Percentiles rank a stretch among this genome's conserved stretches.
These are phyloP conservation scores for Serranochromis macrocephalus DNA, from an alignment of 2,113 vertebrate species.

Conservation along the genomic window DNA sequence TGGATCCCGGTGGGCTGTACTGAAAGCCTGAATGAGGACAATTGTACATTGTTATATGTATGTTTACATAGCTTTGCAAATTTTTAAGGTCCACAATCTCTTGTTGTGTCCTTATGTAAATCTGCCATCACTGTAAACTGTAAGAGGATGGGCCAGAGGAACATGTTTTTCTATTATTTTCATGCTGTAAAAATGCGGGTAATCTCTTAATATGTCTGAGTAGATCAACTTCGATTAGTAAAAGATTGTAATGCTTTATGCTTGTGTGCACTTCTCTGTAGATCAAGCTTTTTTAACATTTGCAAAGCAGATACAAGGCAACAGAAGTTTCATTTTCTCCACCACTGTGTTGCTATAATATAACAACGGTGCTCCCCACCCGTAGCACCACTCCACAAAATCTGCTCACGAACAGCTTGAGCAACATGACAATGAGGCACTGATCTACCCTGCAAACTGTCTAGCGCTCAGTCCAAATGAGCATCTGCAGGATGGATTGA, in stretches of 20 bases:
- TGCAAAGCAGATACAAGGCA: background rate
- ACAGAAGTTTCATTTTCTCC: background rate
- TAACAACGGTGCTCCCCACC: background rate
- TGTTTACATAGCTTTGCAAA: background rate
- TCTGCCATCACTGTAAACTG: background rate
- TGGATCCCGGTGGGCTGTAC: background rate
- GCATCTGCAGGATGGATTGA: background rate
- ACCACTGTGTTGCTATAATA: background rate
- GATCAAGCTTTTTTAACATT: background rate
- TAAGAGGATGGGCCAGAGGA: background rate
- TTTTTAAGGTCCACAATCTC: background rate
- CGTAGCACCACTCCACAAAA: background rate
- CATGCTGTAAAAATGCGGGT: background rate
- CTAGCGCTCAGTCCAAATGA: background rate
- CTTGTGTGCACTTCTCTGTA: background rate
- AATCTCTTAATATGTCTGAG: background rate
- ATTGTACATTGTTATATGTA: background rate
- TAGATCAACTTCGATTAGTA: background rate
- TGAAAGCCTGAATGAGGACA: background rate
- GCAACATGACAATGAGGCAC: background rate
- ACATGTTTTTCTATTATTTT: background rate
- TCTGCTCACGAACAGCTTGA: background rate
- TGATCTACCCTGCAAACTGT: background rate
- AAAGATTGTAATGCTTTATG: background rate
- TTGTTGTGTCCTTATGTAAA: background rate